phyloP scores from a whole-genome alignment of 2,113 vertebrate genomes.

The Paracanthobrama guichenoti region DNA sequence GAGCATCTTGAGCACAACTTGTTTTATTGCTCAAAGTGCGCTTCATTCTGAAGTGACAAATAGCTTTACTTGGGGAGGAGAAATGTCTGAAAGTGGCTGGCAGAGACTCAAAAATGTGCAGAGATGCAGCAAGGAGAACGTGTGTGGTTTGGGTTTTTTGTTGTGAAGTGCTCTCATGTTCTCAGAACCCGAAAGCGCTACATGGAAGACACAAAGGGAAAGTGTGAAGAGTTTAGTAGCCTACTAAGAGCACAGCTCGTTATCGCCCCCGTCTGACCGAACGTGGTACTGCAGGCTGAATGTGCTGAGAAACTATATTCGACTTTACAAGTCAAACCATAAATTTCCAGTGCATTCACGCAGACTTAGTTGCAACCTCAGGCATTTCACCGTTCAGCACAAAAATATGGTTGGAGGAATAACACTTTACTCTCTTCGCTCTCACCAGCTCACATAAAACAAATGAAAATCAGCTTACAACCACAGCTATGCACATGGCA shows the following conservation, averaged over 20 bases:
- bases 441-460: slow-evolving; percentile 14
- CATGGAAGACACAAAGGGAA: slow-evolving; percentile 68
- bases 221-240: slow-evolving; percentile 64
- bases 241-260: slow-evolving; percentile 60
- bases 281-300: slow-evolving; percentile 60
- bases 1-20: slow-evolving; percentile 41
- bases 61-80: slow-evolving; percentile 59
- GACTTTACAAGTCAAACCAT: slow-evolving; percentile 5
- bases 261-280: slow-evolving; percentile 71
- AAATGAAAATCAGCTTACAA: slow-evolving; percentile 23
- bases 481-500: slow-evolving; percentile 31
- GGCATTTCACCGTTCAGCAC: slow-evolving; percentile 16
- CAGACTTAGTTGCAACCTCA: slow-evolving; percentile 24
- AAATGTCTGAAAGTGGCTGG: slow-evolving; percentile 70
- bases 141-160: slow-evolving; percentile 65
- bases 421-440: slow-evolving; percentile 35
- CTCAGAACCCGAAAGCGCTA: slow-evolving; percentile 60
- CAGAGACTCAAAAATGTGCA: slow-evolving; percentile 69
- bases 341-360: slow-evolving; percentile 12
- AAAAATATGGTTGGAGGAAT: slow-evolving; percentile 6
- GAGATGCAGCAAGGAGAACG: slow-evolving; percentile 55
- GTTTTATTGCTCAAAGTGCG: slow-evolving; percentile 63
- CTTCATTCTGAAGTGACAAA: slow-evolving; percentile 67
- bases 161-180: slow-evolving; percentile 56
- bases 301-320: background rate